Conservation (phyloP, 2,888 invertebrate genomes). For the Agelastica alni region DNA sequence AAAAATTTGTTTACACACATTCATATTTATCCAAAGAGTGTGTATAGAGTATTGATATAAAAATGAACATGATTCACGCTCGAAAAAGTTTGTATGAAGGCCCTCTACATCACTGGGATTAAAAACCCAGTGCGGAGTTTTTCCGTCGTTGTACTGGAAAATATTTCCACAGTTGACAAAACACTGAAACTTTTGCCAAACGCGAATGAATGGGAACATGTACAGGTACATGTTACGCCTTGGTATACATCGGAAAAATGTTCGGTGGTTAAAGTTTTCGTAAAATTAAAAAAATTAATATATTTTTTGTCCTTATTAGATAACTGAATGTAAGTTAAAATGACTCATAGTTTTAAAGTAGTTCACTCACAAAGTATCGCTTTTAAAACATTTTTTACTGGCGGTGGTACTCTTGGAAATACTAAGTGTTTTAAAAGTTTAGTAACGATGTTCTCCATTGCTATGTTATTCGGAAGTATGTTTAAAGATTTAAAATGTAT, state of each 20-base stretch:
- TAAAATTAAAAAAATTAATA: no score
- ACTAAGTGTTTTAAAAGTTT: no score
- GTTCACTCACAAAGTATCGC: no score
- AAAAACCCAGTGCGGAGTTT: slow-evolving; percentile 31
- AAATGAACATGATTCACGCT: slow-evolving; percentile 34
- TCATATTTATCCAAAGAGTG: neutral
- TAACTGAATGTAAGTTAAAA: no score
- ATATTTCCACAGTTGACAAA: slow-evolving; percentile 25
- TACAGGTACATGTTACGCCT: slow-evolving; percentile 8
- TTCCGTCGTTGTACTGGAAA: slow-evolving; percentile 11
- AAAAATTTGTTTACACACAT: neutral
- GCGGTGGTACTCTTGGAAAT: no score
- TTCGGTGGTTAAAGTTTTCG: no score
- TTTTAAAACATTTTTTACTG: no score
- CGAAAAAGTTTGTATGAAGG: slow-evolving; percentile 28
- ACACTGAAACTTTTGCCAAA: slow-evolving; percentile 17
- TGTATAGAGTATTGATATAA: slow-evolving; percentile 25
- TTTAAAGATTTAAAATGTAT: no score
- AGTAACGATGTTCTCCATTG: no score
- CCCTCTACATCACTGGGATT: slow-evolving; percentile 39
- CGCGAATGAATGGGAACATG: slow-evolving; percentile 14
- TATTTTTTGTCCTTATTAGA: no score
- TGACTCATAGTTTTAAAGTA: no score
- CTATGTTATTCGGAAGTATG: no score
- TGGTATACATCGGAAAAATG: neutral